Evolutionary conservation across 2,888 invertebrate genomes (phyloP).

Genomic region (Hermaeophaga mercurialis): DNA sequence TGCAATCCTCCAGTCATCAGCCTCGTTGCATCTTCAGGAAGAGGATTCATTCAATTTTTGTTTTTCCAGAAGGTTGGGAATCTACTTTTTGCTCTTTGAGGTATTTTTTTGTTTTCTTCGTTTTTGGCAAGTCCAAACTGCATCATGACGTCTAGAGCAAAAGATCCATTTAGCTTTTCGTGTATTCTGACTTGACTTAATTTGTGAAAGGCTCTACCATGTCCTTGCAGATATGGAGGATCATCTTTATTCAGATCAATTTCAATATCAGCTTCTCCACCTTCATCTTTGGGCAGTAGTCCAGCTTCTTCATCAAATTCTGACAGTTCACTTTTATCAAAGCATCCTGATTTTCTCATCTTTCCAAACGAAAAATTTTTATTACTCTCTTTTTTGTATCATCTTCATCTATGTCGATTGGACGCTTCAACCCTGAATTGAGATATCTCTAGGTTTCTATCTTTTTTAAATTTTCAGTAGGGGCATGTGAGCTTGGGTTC

Average conservation of each 20-base stretch:
- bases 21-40: slow-evolving; percentile 69
- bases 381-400: slow-evolving; percentile 86
- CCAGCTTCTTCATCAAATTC: slow-evolving; percentile 98
- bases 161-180: slow-evolving; percentile 98
- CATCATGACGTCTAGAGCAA: slow-evolving; percentile 99
- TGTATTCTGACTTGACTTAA: slow-evolving; percentile 93
- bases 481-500: slow-evolving; percentile 80
- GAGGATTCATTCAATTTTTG: slow-evolving; percentile 96
- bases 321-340: slow-evolving; percentile 91
- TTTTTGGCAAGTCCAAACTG: slow-evolving; percentile 98
- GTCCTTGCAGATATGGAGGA: slow-evolving; percentile 91
- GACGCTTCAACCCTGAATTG: slow-evolving; percentile 55
- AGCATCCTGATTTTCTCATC: slow-evolving; percentile 96
- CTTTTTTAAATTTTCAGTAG: slow-evolving; percentile 71
- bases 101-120: slow-evolving; percentile 92
- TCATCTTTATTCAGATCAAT: slow-evolving; percentile 99
- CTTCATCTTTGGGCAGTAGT: slow-evolving; percentile 85
- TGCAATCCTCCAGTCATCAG: slow-evolving; percentile 79
- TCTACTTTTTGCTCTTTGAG: slow-evolving; percentile 92
- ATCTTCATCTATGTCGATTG: slow-evolving; percentile 68
- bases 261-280: slow-evolving; percentile 96
- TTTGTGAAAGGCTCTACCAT: slow-evolving; percentile 89
- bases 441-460: slow-evolving; percentile 93
- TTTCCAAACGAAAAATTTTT: slow-evolving; percentile 92
- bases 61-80: slow-evolving; percentile 77